A percentile compares a stretch with the other conserved stretches of the same genome.
Evolutionary conservation across 2,797 vertebrate genomes (phyloP).

Genomic region (Acrossocheilus wenchowensis): DNA sequence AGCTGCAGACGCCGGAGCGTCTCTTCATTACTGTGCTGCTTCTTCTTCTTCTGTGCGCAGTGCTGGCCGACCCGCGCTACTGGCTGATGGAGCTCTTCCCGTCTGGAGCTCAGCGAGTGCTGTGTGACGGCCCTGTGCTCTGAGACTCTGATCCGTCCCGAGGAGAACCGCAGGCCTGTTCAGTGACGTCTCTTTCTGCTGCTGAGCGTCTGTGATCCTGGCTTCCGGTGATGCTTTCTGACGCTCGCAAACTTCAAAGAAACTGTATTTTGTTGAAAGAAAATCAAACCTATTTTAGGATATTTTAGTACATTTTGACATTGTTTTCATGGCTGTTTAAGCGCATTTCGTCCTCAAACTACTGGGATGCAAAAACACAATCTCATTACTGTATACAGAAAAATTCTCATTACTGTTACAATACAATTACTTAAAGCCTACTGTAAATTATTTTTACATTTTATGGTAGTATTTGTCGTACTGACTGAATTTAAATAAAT

Average conservation of each 20-base stretch:
- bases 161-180: background rate
- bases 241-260: background rate
- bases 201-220: background rate
- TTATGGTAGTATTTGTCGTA: background rate
- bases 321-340: background rate
- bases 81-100: conserved; percentile 83
- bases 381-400: background rate
- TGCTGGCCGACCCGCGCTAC: conserved; percentile 79
- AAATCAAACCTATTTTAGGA: background rate
- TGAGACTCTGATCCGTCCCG: conserved; percentile 47
- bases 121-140: conserved; percentile 77
- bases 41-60: conserved; percentile 60
- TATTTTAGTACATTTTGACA: background rate
- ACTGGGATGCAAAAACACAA: background rate
- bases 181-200: background rate
- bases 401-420: background rate
- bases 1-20: background rate
- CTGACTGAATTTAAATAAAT: background rate
- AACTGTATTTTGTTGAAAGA: background rate
- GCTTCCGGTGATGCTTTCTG: background rate
- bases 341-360: background rate
- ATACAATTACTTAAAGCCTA: background rate
- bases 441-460: background rate
- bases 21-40: background rate
- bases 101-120: conserved; percentile 75